A percentile compares a stretch with the other conserved stretches of the same genome.
These are phyloP conservation scores for Cetoscarus ocellatus DNA, from an alignment of 2,797 vertebrate species.

Conservation along the genomic window DNA sequence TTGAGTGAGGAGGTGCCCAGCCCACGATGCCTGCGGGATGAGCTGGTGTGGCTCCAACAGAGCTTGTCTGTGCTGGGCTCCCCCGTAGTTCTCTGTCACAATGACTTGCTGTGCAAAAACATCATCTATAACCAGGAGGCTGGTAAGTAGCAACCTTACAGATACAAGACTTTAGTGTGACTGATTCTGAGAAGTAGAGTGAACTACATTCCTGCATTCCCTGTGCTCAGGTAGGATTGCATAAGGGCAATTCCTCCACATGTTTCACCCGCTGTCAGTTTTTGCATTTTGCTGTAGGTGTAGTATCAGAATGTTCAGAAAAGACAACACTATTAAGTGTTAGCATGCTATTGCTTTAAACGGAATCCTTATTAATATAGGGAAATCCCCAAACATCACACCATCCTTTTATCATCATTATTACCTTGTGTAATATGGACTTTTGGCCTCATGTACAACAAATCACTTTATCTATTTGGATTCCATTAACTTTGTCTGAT, in stretches of 20 bases:
- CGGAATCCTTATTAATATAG: slow-evolving; percentile 6
- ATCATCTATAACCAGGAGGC: slow-evolving; percentile 95
- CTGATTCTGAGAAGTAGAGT: slow-evolving; percentile 59
- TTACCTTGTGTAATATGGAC: background rate
- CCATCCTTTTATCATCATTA: background rate
- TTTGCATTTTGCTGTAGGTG: slow-evolving; percentile 45
- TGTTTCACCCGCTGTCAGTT: slow-evolving; percentile 55
- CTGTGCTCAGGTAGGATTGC: slow-evolving; percentile 60
- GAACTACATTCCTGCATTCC: slow-evolving; percentile 45
- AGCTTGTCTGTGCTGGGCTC: slow-evolving; percentile 93
- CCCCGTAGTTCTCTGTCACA: slow-evolving; percentile 99
- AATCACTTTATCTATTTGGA: background rate
- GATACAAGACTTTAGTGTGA: slow-evolving; percentile 55
- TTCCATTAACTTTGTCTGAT: slow-evolving; percentile 27
- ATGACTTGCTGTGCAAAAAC: slow-evolving; percentile 99
- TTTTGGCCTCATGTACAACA: background rate
- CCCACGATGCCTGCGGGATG: slow-evolving; percentile 87
- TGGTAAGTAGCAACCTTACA: slow-evolving; percentile 86
- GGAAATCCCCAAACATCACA: no score
- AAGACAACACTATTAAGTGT: slow-evolving; percentile 15
- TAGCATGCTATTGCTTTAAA: background rate
- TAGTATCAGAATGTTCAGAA: slow-evolving; percentile 59
- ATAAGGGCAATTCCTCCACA: slow-evolving; percentile 50
- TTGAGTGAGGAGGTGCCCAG: slow-evolving; percentile 91
- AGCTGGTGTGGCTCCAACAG: slow-evolving; percentile 96